phyloP scores from a whole-genome alignment of 2,113 vertebrate genomes.

The Entomyzon cyanotis region DNA sequence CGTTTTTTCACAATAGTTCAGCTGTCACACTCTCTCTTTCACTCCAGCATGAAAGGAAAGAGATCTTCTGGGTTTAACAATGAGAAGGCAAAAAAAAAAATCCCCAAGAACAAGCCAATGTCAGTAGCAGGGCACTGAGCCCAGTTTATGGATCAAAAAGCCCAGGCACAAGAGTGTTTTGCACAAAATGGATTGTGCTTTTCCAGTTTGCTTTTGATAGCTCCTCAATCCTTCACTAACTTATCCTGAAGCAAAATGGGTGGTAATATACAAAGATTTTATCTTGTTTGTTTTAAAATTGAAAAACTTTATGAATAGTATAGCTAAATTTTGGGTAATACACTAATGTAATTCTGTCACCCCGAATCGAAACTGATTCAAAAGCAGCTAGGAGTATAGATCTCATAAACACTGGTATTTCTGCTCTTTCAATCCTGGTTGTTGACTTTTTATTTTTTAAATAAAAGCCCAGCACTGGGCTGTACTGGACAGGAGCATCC shows the following conservation, averaged over 20 bases:
- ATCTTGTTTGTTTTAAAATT: not conserved
- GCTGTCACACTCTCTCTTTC: not conserved
- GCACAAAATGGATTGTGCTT: not conserved
- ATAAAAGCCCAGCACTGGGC: not conserved
- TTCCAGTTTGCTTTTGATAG: not conserved
- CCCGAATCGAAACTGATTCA: not conserved
- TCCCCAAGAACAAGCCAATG: not conserved
- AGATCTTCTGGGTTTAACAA: not conserved
- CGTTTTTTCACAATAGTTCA: not conserved
- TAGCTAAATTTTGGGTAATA: not conserved
- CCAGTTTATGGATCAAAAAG: not conserved
- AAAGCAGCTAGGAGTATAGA: conserved; percentile 13
- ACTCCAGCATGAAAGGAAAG: not conserved
- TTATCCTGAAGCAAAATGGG: not conserved
- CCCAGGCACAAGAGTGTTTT: not conserved
- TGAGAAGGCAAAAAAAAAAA: not conserved
- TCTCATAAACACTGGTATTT: conserved; percentile 30
- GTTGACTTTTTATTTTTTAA: not conserved
- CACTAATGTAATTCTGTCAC: conserved; percentile 14
- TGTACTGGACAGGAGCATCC: not conserved
- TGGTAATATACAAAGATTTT: not conserved
- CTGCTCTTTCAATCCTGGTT: not conserved
- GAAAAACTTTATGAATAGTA: not conserved
- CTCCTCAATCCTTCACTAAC: not conserved
- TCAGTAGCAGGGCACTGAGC: not conserved